Evolutionary conservation across 2,113 vertebrate genomes (phyloP).

Genomic region (Steatornis caripensis): DNA sequence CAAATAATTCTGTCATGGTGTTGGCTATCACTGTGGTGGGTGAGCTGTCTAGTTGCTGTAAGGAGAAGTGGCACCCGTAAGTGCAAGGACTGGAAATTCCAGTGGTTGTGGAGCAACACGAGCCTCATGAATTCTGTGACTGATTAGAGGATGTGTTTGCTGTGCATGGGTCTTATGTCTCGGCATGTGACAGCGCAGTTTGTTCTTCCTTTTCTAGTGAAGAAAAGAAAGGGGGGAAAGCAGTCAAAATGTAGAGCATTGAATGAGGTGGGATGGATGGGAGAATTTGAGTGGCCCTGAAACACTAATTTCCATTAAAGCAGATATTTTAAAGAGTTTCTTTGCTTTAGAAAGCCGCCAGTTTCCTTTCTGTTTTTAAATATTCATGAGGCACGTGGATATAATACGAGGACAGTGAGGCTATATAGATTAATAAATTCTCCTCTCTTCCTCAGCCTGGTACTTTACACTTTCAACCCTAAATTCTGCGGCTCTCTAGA

Average conservation of each 20-base stretch:
- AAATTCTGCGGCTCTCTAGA: background rate
- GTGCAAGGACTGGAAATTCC: conserved; percentile 17
- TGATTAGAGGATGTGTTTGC: background rate
- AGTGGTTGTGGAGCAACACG: background rate
- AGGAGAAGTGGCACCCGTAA: background rate
- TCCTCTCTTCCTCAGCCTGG: background rate
- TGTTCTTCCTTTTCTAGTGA: background rate
- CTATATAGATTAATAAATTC: conserved; percentile 7
- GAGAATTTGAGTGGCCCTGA: background rate
- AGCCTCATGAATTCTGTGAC: conserved; percentile 20
- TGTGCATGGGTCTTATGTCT: background rate
- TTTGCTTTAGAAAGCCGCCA: conserved; percentile 30
- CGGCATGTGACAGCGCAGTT: background rate
- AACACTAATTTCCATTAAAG: conserved; percentile 8
- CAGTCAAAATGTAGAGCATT: background rate
- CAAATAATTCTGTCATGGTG: conserved; percentile 13
- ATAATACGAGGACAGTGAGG: background rate
- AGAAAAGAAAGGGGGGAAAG: background rate
- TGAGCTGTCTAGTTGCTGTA: background rate
- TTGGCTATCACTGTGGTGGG: background rate
- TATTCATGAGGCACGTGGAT: conserved; percentile 1
- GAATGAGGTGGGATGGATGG: background rate
- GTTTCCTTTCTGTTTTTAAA: conserved; percentile 19
- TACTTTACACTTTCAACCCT: background rate
- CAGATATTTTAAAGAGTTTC: background rate